Evolutionary conservation across 2,113 vertebrate genomes (phyloP), one percentile per base, ranked within the genome.

Genomic region (Pomatostomus ruficeps): DNA sequence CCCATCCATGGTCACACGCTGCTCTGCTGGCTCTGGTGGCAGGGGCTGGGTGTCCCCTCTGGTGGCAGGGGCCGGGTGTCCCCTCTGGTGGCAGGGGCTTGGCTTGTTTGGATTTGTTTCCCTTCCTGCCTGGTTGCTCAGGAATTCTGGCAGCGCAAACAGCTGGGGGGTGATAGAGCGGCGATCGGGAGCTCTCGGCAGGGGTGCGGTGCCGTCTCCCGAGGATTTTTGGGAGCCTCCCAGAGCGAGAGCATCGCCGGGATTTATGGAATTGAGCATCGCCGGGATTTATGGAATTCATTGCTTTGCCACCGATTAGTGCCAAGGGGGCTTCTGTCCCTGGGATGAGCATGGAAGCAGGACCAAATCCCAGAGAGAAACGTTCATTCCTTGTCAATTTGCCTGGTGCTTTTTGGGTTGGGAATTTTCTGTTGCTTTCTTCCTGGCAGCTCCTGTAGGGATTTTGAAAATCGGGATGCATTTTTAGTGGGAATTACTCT

Each of bases 131-230:
- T 85, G 24, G 18, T 86, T 81, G 51, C 78, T 31, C 72, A 57
- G 90, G 90, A 51, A 48, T 91, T 90, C 42, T 70, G 67, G 78
- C 58, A 71, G 81, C 2, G 58, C 52, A 83, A 89, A 29, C 58
- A 62, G 14, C 26, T 1, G 3, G 20, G 36, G 31, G 67, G 26
- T 90, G 49, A 88, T 38, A 81, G 90, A 74, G 75, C 19, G 59
- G 78, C 43, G 76, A 84, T 85, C 51, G 80, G 90, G 46, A 46
- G 22, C n/a, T 80, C 89, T 58, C 38, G 14, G 70, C 23, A 68
- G 61, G 86, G 66, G 52, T 68, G 6, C 11, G 24, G 15, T 33
- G 2, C 6, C 10, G 31, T 23, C 70, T 84, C 58, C 48, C 0
- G 1, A 66, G 80, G 86, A n/a, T 55, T 46, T 52, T 23, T 45